Evolutionary conservation across 1,140 invertebrate genomes (phyloP), one percentile per base, ranked within the genome.

Genomic region (Proctacanthus coquilletti): DNA sequence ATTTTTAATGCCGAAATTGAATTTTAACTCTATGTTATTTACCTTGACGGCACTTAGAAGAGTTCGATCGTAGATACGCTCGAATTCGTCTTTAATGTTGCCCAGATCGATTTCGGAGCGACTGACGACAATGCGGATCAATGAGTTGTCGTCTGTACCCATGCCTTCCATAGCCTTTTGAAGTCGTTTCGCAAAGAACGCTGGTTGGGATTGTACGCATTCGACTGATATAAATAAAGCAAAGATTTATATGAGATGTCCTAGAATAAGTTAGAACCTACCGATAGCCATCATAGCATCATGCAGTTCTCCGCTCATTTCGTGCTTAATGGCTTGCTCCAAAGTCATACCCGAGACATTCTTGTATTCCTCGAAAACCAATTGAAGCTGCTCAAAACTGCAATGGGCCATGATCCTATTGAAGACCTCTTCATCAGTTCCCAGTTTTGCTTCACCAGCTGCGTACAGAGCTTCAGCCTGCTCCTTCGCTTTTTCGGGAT

Each of bases 161-260:
- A 68, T 44, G 0, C 80, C 75, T 42, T 73, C 69, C 75, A 85
- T 81, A 8, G 80, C 70, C 31, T 69, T 63, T 34, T 81, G 68
- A n/a, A 86, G 59, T 2, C 72, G 64, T 36, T 72, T 69, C 38
- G 83, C 82, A 65, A 82, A 85, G 55, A 75, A 84, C 10, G 70
- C 68, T 15, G 77, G 60, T 21, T 73, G 64, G 45, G 70, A 76
- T 47, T 77, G 66, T 18, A 77, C 72, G 55, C 72, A 77, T 61
- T 79, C 75, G 39, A 80, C 76, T 79, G 51, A 14, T 65, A 66
- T 45, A 45, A 27, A 14, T 30, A 9, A 8, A 29, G 13, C 2
- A 27, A 9, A 29, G 15, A 2, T 33, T 11, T 14, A 33, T 9
- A 17, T 9, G 10, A 33, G 15, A 2, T 2, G 2, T 33, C 2